These are phyloP conservation scores for Orchesella flavescens DNA, from an alignment of 2,888 invertebrate species.

Conservation along the genomic window DNA sequence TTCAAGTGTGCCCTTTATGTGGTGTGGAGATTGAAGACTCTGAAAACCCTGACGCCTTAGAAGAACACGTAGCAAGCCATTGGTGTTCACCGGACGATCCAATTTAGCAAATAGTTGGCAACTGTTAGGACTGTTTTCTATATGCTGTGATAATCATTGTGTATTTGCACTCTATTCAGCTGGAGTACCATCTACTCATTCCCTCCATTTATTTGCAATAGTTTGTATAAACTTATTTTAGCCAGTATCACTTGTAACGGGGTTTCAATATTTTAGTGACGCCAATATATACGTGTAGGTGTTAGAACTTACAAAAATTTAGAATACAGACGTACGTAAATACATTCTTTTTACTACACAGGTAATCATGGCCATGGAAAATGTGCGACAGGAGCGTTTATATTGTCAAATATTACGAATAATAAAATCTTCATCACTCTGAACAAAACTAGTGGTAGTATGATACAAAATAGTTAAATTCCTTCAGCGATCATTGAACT, in stretches of 20 bases:
- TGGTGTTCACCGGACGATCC: conserved; percentile 69
- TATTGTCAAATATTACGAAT: too few species aligned
- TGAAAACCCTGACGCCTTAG: conserved; percentile 70
- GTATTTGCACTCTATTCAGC: conserved; percentile 57
- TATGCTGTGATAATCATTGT: conserved; percentile 63
- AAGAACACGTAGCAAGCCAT: conserved; percentile 72
- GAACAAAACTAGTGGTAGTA: too few species aligned
- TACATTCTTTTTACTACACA: too few species aligned
- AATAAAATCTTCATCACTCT: too few species aligned
- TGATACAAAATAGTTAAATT: too few species aligned
- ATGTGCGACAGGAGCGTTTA: too few species aligned
- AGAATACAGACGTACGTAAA: too few species aligned
- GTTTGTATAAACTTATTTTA: conserved; percentile 38
- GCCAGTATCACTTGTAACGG: conserved; percentile 59
- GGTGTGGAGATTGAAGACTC: conserved; percentile 71
- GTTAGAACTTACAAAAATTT: too few species aligned
- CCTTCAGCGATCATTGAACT: too few species aligned
- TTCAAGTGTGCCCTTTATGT: conserved; percentile 71
- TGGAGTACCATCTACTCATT: conserved; percentile 62
- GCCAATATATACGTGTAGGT: too few species aligned
- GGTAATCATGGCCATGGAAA: too few species aligned
- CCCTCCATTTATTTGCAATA: conserved; percentile 64
- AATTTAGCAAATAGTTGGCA: conserved; percentile 45
- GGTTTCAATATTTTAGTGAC: conserved; percentile 15
- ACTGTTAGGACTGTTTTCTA: conserved; percentile 51